These are phyloP conservation scores for Fukomys damarensis DNA, from an alignment of 2,113 vertebrate species.

Conservation along the genomic window DNA sequence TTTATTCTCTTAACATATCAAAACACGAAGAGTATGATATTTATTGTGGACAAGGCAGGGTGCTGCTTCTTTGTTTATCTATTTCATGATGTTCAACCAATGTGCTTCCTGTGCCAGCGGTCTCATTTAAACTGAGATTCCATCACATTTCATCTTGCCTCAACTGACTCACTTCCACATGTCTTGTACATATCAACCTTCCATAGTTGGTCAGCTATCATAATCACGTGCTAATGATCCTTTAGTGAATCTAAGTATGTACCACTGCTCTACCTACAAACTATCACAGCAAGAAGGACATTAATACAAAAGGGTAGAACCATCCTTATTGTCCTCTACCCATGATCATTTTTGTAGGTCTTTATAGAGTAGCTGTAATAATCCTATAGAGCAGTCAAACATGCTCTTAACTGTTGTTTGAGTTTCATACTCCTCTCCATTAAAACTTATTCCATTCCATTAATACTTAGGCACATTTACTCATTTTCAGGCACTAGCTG, in stretches of 20 bases:
- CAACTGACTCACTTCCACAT: background rate
- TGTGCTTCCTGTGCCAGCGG: background rate
- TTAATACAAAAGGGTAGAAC: background rate
- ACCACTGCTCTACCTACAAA: background rate
- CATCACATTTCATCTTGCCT: background rate
- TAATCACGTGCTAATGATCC: background rate
- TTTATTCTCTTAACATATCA: background rate
- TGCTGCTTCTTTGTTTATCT: background rate
- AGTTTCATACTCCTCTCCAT: background rate
- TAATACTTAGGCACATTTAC: background rate
- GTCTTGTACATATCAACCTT: background rate
- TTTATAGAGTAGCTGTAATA: background rate
- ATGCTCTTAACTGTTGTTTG: background rate
- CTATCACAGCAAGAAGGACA: background rate
- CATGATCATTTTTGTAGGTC: background rate
- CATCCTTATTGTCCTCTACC: background rate
- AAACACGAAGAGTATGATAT: background rate
- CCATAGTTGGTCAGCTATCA: background rate
- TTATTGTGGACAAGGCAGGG: background rate
- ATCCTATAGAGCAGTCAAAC: background rate
- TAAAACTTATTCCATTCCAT: background rate
- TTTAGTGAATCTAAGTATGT: background rate
- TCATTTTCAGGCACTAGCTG: background rate
- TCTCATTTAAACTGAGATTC: conserved; percentile 10
- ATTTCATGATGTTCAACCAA: background rate